Base-by-base conservation (phyloP, 1,140 invertebrate species). In the Eciton burchellii region DNA sequence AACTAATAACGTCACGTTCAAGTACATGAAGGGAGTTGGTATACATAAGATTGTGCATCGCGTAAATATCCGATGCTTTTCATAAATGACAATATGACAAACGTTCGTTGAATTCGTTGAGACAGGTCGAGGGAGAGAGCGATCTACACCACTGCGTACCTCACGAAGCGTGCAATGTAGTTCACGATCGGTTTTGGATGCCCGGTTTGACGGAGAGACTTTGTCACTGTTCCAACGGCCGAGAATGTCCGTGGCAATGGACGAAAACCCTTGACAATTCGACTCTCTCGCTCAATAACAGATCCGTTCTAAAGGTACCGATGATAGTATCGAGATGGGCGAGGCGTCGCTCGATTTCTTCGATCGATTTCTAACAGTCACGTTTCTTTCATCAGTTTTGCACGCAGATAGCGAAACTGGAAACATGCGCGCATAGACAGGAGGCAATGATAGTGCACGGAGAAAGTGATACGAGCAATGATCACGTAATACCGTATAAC, bases 171-270 rank as follows among this genome's bases (percentile, higher is more conserved):
- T 96, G 95, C 82, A 95, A 94, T 82, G 88, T 95, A 2, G 89
- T 95, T 72, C 94, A 95, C 74, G 88, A 94, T 11, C 90, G 95
- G 84, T 95, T 94, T 90, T 95, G 95, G 95, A 84, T 94, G 43
- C 92, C 94, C 2, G 89, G 91, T 24, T 89, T 94, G 35, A 92
- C 94, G 0, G 93, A 95, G 82, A 91, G 95, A 84, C 85, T 95
- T n/a, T 96, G 95, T 79, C 92, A 94, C 19, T 96, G 95, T 88
- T 89, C 94, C 3, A 93, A 94, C 68, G 90, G 94, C 16, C 90
- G 88, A n/a, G 94, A 95, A 83, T 96, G 95, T 88, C 94, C 95
- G 0, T 92, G 92, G 85, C 84, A 92, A 21, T 95, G 92, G 93
- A 89, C 86, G 43, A 84, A 56, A 72, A 89, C 84, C 6, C 24